Percentiles rank a stretch among this genome's conserved stretches.
phyloP scores from a whole-genome alignment of 2,113 vertebrate genomes.

The Macquaria ambigua region DNA sequence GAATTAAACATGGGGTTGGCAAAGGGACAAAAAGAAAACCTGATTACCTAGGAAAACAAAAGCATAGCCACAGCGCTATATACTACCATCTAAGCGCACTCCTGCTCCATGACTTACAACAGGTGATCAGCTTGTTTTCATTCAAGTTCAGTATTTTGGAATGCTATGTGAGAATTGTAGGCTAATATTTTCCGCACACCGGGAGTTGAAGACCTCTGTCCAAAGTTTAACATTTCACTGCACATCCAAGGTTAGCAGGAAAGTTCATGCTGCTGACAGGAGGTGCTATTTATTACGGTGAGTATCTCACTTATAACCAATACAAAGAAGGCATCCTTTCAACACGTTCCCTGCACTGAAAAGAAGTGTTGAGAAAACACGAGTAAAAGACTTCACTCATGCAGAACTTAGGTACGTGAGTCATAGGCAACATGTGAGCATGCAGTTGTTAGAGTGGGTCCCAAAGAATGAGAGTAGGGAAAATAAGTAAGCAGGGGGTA shows the following conservation, averaged over 20 bases:
- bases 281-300: slow-evolving; percentile 74
- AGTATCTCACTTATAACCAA: slow-evolving; percentile 63
- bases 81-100: slow-evolving; percentile 10
- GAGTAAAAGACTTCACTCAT: slow-evolving; percentile 65
- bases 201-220: slow-evolving; percentile 55
- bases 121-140: slow-evolving; percentile 56
- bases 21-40: slow-evolving; percentile 53
- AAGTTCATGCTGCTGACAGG: slow-evolving; percentile 79
- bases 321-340: slow-evolving; percentile 76
- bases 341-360: slow-evolving; percentile 67
- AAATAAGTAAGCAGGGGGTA: not conserved
- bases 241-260: slow-evolving; percentile 65
- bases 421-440: slow-evolving; percentile 24
- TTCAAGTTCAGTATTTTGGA: slow-evolving; percentile 52
- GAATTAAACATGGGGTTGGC: slow-evolving; percentile 63
- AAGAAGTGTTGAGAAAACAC: slow-evolving; percentile 67
- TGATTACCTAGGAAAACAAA: slow-evolving; percentile 56
- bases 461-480: not conserved
- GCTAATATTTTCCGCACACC: slow-evolving; percentile 60
- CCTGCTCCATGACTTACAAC: slow-evolving; percentile 43
- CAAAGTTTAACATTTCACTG: slow-evolving; percentile 66
- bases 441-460: not conserved
- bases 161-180: slow-evolving; percentile 50
- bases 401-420: slow-evolving; percentile 62
- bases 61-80: not conserved